Percentiles rank a stretch among this genome's conserved stretches.
These are phyloP conservation scores for Lindbergichthys nudifrons DNA, from an alignment of 2,797 vertebrate genomes.

Conservation along the genomic window DNA sequence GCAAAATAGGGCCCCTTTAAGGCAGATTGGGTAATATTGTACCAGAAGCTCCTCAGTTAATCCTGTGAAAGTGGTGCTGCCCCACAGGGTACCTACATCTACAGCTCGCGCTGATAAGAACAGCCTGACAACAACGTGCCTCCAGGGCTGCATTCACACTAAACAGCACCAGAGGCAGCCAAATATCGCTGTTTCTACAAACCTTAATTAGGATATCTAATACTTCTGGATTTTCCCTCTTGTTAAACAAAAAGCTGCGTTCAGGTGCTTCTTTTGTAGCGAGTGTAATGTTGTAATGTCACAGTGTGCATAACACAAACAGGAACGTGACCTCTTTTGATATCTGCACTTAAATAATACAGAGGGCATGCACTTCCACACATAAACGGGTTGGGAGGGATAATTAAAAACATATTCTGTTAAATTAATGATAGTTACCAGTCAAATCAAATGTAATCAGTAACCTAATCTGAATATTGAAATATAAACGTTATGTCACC, in stretches of 20 bases:
- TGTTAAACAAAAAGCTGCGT: conserved; percentile 32
- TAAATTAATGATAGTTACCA: too few species aligned
- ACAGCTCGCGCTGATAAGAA: conserved; percentile 57
- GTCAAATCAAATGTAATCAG: too few species aligned
- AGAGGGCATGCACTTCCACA: conserved; percentile 3
- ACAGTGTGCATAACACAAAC: conserved; percentile 5
- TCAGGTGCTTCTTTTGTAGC: conserved; percentile 1
- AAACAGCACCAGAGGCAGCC: conserved; percentile 41
- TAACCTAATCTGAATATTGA: too few species aligned
- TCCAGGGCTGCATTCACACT: conserved; percentile 46
- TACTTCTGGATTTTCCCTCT: conserved; percentile 19
- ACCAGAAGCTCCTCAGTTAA: conserved; percentile 53
- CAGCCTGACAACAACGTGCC: conserved; percentile 48
- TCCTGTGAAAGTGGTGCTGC: conserved; percentile 52
- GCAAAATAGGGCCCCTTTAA: conserved; percentile 13
- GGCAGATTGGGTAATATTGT: conserved; percentile 53
- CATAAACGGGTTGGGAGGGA: not conserved
- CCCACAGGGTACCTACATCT: conserved; percentile 42
- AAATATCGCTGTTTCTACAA: conserved; percentile 39
- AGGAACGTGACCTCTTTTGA: conserved; percentile 25
- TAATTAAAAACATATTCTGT: too few species aligned
- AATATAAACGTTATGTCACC: too few species aligned
- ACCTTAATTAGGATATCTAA: conserved; percentile 62
- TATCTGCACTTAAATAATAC: conserved; percentile 13
- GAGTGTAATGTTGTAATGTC: not conserved